Base-by-base conservation (phyloP, 2,888 invertebrate genomes). In the Amblyteles armatorius region DNA sequence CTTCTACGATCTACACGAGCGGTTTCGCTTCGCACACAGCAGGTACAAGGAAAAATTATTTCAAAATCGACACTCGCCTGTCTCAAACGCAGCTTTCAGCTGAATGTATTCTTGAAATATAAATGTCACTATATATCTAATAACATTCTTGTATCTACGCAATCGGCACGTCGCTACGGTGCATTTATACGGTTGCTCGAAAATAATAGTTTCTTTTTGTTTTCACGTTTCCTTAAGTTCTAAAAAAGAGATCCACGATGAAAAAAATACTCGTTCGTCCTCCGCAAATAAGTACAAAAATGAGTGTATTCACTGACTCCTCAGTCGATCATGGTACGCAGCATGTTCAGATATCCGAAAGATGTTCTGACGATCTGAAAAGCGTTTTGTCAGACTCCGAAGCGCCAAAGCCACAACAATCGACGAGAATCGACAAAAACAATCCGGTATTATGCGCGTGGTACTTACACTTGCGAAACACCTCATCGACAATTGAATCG, bases 311-410 rank as follows among this genome's bases (percentile, higher is more conserved):
- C 3, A 33, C 11, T 33, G 11, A 48, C 9, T 16, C 2, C 13
- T 77, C 22, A 76, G 9, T 33, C 68, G 69, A 79, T 68, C 26
- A 88, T 73, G 29, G 84, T 71, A 19, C 87, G 83, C 2, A 88
- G 79, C 22, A 88, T 80, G 19, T 88, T 88, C 1, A 88, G 68
- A 44, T 88, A 88, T 16, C 77, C 83, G 68, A 88, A 52, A 0
- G 88, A 79, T 3, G 84, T 81, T 40, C 77, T 89, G 55, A 88
- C 19, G 9, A 88, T 67, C 88, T 89, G 7, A 63, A 85, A 81
- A 81, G 40, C 9, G 19, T 44, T 11, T 22, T 0, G 11, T 76
- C 48, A 29, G n/a, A 63, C 26, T 13, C 9, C n/a, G 36, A n/a
- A 48, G 3, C 36, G 65, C 29, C 0, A 33, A 9, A 36, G 29